Base-by-base conservation (phyloP, 2,113 vertebrate species). In the Morone saxatilis region DNA sequence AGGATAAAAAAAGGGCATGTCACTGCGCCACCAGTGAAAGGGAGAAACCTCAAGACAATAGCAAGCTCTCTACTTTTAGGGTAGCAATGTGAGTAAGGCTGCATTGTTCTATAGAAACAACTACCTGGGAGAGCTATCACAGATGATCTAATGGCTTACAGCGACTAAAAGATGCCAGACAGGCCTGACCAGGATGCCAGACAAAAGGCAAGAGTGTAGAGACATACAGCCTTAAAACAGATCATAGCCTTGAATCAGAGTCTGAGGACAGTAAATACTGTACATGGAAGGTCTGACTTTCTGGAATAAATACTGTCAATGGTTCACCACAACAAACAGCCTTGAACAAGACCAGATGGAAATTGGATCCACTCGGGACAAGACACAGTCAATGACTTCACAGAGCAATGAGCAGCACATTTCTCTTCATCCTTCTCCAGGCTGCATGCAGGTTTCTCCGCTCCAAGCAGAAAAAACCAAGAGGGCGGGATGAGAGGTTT, bases 381-480 rank as follows among this genome's bases (percentile, higher is more conserved):
- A 84, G 79, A 92, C 74, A 87, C 83, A 76, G 43, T 85, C 86
- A 89, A 77, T 80, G 80, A 91, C 80, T 57, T 82, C 82, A 91
- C 75, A 81, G 73, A 89, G 83, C 66, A 83, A 91, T 73, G 81
- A 92, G 91, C 87, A 87, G 87, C 92, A 89, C 71, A 73, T 78
- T 11, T 87, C 88, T 88, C 87, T 82, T 87, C 91, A 89, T 88
- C 90, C 83, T 69, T 73, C 91, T 89, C 74, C 84, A 40, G 91
- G 92, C 87, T 92, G 93, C 94, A 93, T 94, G 94, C 92, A 94
- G 89, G 89, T 57, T 87, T 87, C 89, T 90, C 87, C 16, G 69
- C 81, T 86, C 80, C 78, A 7, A 83, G 67, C 69, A 86, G 87
- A 85, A 70, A 77, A 82, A 61, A 87, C 69, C 70, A 54, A 75